Evolutionary conservation across 2,888 invertebrate genomes (phyloP).

Genomic region (Tachina grossa): DNA sequence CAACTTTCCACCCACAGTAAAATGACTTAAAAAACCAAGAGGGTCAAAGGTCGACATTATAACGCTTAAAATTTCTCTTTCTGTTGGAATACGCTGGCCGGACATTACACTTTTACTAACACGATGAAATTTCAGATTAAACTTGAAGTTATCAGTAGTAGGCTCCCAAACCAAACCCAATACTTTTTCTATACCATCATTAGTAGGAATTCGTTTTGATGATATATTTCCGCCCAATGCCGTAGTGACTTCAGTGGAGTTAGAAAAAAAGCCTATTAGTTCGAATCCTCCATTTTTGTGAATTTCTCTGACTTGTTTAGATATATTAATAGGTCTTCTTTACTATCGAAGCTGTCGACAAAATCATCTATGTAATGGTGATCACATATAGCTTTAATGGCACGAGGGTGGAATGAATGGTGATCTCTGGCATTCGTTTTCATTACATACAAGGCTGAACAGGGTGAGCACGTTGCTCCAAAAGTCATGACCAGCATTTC

Average conservation of each 20-base stretch:
- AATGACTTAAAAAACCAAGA: too few species aligned
- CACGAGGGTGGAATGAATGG: conserved; percentile 29
- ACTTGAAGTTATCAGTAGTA: conserved; percentile 10
- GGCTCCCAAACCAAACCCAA: not conserved
- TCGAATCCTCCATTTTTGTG: conserved; percentile 61
- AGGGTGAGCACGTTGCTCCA: conserved; percentile 72
- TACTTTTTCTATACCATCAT: too few species aligned
- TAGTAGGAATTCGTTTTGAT: not conserved
- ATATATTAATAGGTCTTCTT: conserved; percentile 44
- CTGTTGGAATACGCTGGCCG: not conserved
- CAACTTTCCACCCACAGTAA: too few species aligned
- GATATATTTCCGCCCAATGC: conserved; percentile 32
- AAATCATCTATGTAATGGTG: conserved; percentile 45
- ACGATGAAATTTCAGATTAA: conserved; percentile 33
- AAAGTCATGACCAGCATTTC: conserved; percentile 72
- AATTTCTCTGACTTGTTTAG: conserved; percentile 51
- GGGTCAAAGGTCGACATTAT: too few species aligned
- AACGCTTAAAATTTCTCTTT: conserved; percentile 1
- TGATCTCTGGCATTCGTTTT: conserved; percentile 57
- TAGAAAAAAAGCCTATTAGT: conserved; percentile 55
- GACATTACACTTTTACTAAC: conserved; percentile 14
- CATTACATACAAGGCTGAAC: conserved; percentile 62
- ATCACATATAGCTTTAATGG: conserved; percentile 56
- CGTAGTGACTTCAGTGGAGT: conserved; percentile 43
- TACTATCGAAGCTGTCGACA: conserved; percentile 45